phyloP scores from a whole-genome alignment of 2,888 invertebrate genomes.

The Sacculina carcini region DNA sequence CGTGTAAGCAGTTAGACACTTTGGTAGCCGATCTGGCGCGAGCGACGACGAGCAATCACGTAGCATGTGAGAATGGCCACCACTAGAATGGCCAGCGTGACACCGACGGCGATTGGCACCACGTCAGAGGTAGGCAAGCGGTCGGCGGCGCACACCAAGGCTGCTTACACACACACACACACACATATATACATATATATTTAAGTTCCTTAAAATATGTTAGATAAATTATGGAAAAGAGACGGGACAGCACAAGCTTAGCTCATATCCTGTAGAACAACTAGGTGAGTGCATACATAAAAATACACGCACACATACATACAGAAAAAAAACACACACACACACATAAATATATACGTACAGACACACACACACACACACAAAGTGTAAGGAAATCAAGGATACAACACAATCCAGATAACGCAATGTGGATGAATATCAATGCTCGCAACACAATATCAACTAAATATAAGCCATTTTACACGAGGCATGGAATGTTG shows the following conservation, averaged over 20 bases:
- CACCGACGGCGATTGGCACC: slow-evolving; percentile 90
- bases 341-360: neutral
- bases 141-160: slow-evolving; percentile 11
- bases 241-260: neutral
- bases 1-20: slow-evolving; percentile 64
- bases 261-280: too few relatives aligned
- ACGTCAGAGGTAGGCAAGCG: slow-evolving; percentile 34
- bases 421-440: too few relatives aligned
- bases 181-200: neutral
- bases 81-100: slow-evolving; percentile 65
- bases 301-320: too few relatives aligned
- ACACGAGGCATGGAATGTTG: neutral
- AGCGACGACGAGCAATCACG: slow-evolving; percentile 59
- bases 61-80: slow-evolving; percentile 75
- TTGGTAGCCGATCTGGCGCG: slow-evolving; percentile 52
- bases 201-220: neutral
- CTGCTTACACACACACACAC: slow-evolving; percentile 8
- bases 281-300: too few relatives aligned
- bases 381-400: neutral
- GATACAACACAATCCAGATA: too few relatives aligned
- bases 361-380: neutral
- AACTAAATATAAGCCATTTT: neutral
- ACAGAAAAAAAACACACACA: neutral
- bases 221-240: too few relatives aligned
- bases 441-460: too few relatives aligned